phyloP scores from a whole-genome alignment of 2,888 invertebrate species.

The Oligia latruncula region DNA sequence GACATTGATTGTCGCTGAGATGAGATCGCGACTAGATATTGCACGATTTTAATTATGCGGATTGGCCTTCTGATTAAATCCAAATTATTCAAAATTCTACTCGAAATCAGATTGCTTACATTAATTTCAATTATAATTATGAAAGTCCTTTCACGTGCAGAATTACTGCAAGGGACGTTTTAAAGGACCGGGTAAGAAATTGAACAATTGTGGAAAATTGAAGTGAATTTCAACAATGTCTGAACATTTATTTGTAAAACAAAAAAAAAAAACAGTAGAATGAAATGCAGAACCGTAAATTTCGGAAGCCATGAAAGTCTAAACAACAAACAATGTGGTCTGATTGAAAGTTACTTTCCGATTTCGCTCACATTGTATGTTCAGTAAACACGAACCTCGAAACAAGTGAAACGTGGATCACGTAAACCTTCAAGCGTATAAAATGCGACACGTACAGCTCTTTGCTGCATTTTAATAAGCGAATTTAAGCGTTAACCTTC shows the following conservation, averaged over 20 bases:
- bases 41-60: too few species aligned
- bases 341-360: constrained; percentile 34
- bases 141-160: neutral
- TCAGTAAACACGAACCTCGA: constrained; percentile 34
- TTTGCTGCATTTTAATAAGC: constrained; percentile 54
- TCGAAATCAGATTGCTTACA: neutral
- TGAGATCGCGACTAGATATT: too few species aligned
- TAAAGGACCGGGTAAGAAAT: neutral
- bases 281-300: constrained; percentile 15
- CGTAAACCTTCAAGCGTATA: constrained; percentile 30
- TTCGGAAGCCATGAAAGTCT: constrained; percentile 29
- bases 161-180: neutral
- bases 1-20: too few species aligned
- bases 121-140: neutral
- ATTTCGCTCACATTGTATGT: constrained; percentile 39
- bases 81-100: too few species aligned
- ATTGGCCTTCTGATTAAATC: too few species aligned
- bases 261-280: neutral
- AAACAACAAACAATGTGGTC: constrained; percentile 31
- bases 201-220: neutral
- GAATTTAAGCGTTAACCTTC: constrained; percentile 40
- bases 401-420: constrained; percentile 39
- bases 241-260: neutral
- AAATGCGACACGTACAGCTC: constrained; percentile 32
- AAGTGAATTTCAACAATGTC: neutral